Percentiles rank a stretch among this genome's conserved stretches.
phyloP scores from a whole-genome alignment of 2,797 vertebrate species.

The Netta rufina region DNA sequence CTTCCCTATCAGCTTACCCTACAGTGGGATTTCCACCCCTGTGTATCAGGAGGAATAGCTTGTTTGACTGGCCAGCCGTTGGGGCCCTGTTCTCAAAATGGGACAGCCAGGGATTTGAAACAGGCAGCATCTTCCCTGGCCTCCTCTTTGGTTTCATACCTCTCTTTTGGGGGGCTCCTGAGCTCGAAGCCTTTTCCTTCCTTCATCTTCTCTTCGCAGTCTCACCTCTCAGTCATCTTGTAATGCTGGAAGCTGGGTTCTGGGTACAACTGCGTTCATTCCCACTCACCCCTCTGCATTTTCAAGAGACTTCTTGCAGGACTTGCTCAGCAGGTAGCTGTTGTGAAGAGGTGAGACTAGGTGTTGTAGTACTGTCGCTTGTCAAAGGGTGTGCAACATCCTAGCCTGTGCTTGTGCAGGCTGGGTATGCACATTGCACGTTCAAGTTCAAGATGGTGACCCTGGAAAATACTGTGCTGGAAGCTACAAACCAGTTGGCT shows the following conservation, averaged over 20 bases:
- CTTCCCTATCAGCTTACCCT: not conserved
- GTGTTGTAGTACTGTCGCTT: not conserved
- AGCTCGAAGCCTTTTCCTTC: not conserved
- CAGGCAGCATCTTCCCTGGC: not conserved
- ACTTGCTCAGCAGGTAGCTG: not conserved
- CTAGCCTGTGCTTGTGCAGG: not conserved
- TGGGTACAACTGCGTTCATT: not conserved
- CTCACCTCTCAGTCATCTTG: not conserved
- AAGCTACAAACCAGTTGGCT: not conserved
- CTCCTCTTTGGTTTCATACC: not conserved
- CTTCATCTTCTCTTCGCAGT: not conserved
- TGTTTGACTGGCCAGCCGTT: not conserved
- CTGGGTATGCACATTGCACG: too few relatives aligned
- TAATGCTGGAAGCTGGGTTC: not conserved
- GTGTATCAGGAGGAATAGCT: not conserved
- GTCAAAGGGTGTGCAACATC: not conserved
- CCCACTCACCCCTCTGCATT: not conserved
- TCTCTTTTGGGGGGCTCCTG: not conserved
- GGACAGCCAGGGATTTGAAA: not conserved
- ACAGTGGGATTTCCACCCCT: not conserved
- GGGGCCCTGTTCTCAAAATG: not conserved
- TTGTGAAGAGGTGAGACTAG: not conserved
- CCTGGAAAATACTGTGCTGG: not conserved
- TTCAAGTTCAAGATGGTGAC: not conserved
- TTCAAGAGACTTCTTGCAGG: not conserved